These are phyloP conservation scores for Tauraco erythrolophus DNA, from an alignment of 2,113 vertebrate genomes.

Conservation along the genomic window DNA sequence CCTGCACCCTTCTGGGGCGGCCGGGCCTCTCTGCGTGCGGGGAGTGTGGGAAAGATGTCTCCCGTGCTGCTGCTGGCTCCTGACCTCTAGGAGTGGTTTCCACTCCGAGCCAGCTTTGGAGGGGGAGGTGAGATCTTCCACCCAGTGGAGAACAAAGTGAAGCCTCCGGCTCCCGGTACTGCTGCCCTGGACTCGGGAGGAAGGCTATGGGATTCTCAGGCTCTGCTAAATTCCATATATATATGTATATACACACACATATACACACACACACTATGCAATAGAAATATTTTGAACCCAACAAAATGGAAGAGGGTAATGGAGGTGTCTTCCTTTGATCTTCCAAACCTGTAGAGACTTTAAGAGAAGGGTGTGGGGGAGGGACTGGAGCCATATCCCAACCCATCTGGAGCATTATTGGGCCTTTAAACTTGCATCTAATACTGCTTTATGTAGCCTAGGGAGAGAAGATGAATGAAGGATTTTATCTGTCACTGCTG, in stretches of 20 bases:
- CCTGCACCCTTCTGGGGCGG: not conserved
- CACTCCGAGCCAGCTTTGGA: not conserved
- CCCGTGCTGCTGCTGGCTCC: not conserved
- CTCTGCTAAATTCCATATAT: not conserved
- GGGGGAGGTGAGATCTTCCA: not conserved
- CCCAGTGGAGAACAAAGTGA: not conserved
- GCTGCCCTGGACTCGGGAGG: not conserved
- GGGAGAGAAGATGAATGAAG: not conserved
- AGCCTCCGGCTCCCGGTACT: not conserved
- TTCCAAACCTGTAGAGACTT: not conserved
- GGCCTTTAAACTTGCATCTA: not conserved
- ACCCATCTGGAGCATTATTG: not conserved
- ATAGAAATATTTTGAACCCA: not conserved
- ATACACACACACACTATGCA: not conserved
- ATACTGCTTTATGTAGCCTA: not conserved
- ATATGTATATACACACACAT: no score
- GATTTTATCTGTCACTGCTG: not conserved
- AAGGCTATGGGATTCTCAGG: not conserved
- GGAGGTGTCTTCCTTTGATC: conserved; percentile 12
- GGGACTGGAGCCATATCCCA: not conserved
- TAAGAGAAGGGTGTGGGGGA: not conserved
- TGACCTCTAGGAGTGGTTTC: not conserved
- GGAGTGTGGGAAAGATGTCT: not conserved
- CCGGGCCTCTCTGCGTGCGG: not conserved
- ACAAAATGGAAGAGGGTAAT: not conserved